Conservation (phyloP, 2,113 vertebrate species). For the Datnioides undecimradiatus region DNA sequence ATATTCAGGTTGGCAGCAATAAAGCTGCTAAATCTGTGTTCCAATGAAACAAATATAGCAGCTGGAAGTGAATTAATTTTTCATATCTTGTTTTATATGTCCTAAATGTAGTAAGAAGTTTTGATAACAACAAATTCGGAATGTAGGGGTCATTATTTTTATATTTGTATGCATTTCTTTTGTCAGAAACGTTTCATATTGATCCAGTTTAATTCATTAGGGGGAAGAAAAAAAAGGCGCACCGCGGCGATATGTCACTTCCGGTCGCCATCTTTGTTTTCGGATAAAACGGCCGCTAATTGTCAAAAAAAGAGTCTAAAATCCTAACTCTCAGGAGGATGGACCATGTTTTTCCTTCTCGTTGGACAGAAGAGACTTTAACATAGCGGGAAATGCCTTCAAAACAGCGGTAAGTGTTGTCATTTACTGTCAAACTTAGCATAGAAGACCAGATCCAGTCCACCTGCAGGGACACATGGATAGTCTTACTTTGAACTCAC, state of each 20-base stretch:
- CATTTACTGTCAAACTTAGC: not conserved
- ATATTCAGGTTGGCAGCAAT: not conserved
- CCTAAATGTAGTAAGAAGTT: too few species aligned
- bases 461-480: not conserved
- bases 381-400: not conserved
- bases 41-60: not conserved
- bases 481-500: not conserved
- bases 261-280: slow-evolving; percentile 23
- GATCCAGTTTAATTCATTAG: too few species aligned
- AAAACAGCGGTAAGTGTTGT: slow-evolving; percentile 10
- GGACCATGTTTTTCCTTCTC: not conserved
- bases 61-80: not conserved
- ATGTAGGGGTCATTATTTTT: too few species aligned
- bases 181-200: too few species aligned
- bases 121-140: too few species aligned
- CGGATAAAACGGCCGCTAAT: too few species aligned
- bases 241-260: not conserved
- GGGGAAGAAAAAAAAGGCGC: too few species aligned
- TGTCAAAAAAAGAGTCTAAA: too few species aligned
- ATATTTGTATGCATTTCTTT: too few species aligned
- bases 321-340: accelerated
- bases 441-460: not conserved
- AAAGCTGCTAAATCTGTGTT: not conserved
- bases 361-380: not conserved
- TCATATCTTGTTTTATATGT: too few species aligned